These are phyloP conservation scores for Gymnoscopelus braueri DNA, from an alignment of 2,797 vertebrate species.

Conservation along the genomic window DNA sequence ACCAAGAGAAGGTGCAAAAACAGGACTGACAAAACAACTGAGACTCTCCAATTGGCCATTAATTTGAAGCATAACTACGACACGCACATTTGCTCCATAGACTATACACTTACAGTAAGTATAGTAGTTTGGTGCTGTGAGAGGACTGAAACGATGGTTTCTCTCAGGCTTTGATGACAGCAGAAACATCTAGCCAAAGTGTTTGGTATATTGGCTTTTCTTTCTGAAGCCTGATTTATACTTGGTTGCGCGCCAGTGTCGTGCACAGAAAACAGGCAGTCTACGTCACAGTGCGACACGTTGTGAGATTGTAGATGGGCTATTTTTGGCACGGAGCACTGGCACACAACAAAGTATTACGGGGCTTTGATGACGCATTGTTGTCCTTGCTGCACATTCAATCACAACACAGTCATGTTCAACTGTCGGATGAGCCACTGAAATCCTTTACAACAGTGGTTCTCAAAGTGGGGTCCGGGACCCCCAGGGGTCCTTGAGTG, in stretches of 20 bases:
- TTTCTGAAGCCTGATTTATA: conserved; percentile 14
- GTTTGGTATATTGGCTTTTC: conserved; percentile 35
- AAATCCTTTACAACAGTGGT: not conserved
- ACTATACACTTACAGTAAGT: conserved; percentile 17
- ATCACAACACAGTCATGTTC: conserved; percentile 27
- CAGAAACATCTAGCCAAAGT: conserved; percentile 44
- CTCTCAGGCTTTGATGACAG: conserved; percentile 41
- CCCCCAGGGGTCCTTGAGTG: no score
- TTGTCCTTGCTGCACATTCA: conserved; percentile 53
- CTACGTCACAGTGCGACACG: no score
- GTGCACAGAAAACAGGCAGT: no score
- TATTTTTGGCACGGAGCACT: no score
- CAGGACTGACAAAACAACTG: conserved; percentile 61
- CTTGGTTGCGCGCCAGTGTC: no score
- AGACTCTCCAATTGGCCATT: conserved; percentile 46
- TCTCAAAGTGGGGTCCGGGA: no score
- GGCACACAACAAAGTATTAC: no score
- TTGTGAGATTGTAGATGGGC: no score
- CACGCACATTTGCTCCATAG: conserved; percentile 41
- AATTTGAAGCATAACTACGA: conserved; percentile 35
- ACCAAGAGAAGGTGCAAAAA: conserved; percentile 83
- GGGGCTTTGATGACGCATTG: conserved; percentile 23
- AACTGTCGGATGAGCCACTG: conserved; percentile 43
- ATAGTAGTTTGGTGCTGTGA: conserved; percentile 9
- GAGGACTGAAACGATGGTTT: conserved; percentile 27